These are phyloP conservation scores for Pseudococcus longispinus DNA, from an alignment of 2,888 invertebrate genomes.

Conservation along the genomic window DNA sequence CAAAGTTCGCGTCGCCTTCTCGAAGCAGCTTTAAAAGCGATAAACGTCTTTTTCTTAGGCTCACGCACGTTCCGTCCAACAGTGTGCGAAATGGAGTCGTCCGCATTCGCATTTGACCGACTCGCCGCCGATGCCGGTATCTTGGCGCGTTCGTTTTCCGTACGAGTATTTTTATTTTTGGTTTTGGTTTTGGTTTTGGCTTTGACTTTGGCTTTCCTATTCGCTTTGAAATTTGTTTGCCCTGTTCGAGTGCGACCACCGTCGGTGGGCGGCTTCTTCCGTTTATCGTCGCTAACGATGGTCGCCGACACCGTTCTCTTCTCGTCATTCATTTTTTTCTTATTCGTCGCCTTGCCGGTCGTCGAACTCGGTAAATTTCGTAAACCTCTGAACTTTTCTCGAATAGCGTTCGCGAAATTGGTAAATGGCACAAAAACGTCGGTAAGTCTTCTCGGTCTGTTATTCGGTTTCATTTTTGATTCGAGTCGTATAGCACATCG, in stretches of 20 bases:
- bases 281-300: background rate
- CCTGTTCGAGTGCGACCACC: no score
- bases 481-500: background rate
- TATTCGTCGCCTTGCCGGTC: background rate
- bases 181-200: background rate
- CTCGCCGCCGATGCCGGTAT: background rate
- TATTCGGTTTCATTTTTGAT: background rate
- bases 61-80: background rate
- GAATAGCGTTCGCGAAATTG: background rate
- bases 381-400: background rate
- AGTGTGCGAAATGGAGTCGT: background rate
- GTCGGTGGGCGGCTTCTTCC: background rate
- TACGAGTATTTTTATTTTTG: background rate
- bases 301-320: background rate
- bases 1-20: background rate
- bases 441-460: background rate
- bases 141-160: no score
- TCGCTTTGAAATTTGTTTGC: background rate
- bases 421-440: background rate
- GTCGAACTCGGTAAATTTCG: background rate
- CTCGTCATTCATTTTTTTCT: background rate
- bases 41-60: background rate
- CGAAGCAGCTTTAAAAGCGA: background rate
- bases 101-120: background rate
- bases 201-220: no score